Base-by-base conservation (phyloP, 1,140 invertebrate genomes). In the Papilio dardanus region DNA sequence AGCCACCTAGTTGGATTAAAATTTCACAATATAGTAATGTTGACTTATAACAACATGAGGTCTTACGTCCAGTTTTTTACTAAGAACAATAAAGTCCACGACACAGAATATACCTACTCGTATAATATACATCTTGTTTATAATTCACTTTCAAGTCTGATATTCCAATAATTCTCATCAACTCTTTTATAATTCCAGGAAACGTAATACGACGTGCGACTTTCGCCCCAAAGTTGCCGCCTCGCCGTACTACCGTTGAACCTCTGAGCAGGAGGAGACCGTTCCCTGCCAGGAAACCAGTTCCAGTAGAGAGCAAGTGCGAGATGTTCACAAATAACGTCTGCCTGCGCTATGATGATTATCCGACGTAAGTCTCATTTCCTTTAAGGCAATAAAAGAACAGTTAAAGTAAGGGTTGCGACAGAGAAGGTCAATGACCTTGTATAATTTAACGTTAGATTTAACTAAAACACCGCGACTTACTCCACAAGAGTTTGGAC, bases 301-400 rank as follows among this genome's bases (percentile, higher is more conserved):
- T 84, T 0, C 21, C 78, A 0, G 40, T 78, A 50, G 74, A 88
- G 7, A 80, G 82, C 6, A 87, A 94, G 74, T 97, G 96, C 82
- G 96, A 96, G 78, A 94, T 96, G 71, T 97, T 97, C 85, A 96
- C 96, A 1, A 96, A 96, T 82, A 96, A 95, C 5, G 94, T 98
- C 77, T 98, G 97, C 89, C 93, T 97, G 35, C 95, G 96, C 79
- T 94, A 95, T 62, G 94, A 95, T 12, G 95, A 97, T 86, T 97
- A 98, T 92, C 97, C 97, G 66, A 95, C 95, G 96, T 97, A 94
- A 95, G 95, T 94, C 5, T 16, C 14, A 4, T 42, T 42, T n/a
- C 3, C n/a, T 42, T 42, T 4, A 42, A n/a, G 3, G 40, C 40
- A 42, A 42, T n/a, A n/a, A n/a, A n/a, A n/a, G n/a, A 42, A 42